phyloP scores from a whole-genome alignment of 2,113 vertebrate species.

The Poeciliopsis retropinna region DNA sequence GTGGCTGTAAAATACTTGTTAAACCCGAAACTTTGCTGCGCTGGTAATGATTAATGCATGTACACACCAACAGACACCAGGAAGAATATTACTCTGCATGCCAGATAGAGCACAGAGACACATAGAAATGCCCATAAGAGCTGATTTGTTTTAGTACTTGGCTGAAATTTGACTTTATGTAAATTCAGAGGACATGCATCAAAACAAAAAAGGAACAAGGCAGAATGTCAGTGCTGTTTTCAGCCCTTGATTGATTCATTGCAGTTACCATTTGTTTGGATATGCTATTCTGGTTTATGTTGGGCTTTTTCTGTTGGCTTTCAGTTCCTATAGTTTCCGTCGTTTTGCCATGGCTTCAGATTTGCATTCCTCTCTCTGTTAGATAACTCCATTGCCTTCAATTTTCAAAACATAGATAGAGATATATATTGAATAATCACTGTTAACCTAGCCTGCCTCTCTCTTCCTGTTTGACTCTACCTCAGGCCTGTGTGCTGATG shows the following conservation, averaged over 20 bases:
- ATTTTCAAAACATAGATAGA: conserved; percentile 15
- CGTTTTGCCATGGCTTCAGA: neutral
- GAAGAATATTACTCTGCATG: neutral
- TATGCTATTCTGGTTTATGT: neutral
- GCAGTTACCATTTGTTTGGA: neutral
- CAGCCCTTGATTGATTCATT: neutral
- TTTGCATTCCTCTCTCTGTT: conserved; percentile 10
- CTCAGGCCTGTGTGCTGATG: conserved; percentile 42
- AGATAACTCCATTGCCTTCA: conserved; percentile 26
- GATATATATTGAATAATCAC: conserved; percentile 51
- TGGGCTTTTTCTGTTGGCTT: conserved; percentile 11
- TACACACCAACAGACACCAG: neutral
- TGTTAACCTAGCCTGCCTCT: conserved; percentile 60
- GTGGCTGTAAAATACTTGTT: neutral
- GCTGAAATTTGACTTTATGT: conserved; percentile 21
- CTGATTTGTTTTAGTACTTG: neutral
- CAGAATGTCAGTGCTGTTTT: neutral
- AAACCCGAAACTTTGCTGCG: conserved; percentile 20
- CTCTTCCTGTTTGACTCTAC: conserved; percentile 48
- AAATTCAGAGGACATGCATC: neutral
- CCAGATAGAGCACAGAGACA: neutral
- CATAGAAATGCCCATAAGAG: neutral
- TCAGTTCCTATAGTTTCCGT: conserved; percentile 21
- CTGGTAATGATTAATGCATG: conserved; percentile 17
- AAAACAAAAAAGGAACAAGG: neutral